A percentile compares a stretch with the other conserved stretches of the same genome.
phyloP scores from a whole-genome alignment of 2,797 vertebrate species.

The Lutra lutra region DNA sequence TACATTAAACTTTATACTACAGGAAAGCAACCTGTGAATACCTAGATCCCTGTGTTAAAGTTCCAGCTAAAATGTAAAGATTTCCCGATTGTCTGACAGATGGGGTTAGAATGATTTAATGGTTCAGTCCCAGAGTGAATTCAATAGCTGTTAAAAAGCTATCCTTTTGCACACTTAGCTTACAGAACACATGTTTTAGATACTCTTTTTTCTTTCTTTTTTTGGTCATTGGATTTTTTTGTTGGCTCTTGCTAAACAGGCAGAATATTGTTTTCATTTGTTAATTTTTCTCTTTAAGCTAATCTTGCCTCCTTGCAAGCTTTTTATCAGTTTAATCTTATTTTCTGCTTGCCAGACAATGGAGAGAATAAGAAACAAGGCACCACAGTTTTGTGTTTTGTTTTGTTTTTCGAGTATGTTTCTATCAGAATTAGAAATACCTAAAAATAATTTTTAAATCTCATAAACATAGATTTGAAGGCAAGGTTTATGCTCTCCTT shows the following conservation, averaged over 20 bases:
- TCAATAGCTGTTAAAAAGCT: slow-evolving; percentile 27
- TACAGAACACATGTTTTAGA: slow-evolving; percentile 58
- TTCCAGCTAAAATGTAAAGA: slow-evolving; percentile 57
- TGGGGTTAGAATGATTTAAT: slow-evolving; percentile 46
- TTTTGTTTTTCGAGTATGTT: not conserved
- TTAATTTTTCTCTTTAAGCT: not conserved
- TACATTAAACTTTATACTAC: slow-evolving; percentile 49
- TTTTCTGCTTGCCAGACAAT: not conserved
- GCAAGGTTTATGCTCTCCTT: not conserved
- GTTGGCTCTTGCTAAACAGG: not conserved
- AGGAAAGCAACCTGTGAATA: slow-evolving; percentile 33
- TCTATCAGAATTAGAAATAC: not conserved
- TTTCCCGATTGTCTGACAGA: slow-evolving; percentile 61
- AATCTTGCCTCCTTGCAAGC: not conserved
- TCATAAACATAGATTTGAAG: not conserved
- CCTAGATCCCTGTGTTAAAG: not conserved
- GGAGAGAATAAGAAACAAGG: not conserved
- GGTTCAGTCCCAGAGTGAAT: slow-evolving; percentile 43
- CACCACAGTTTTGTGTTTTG: not conserved
- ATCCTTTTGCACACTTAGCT: slow-evolving; percentile 30
- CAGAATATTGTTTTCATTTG: not conserved
- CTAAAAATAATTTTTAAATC: slow-evolving; percentile 10
- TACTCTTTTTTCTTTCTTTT: not conserved
- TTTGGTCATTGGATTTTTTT: not conserved
- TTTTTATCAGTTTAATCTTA: not conserved